phyloP scores from a whole-genome alignment of 1,140 invertebrate genomes.

The Brachionus plicatilis region DNA sequence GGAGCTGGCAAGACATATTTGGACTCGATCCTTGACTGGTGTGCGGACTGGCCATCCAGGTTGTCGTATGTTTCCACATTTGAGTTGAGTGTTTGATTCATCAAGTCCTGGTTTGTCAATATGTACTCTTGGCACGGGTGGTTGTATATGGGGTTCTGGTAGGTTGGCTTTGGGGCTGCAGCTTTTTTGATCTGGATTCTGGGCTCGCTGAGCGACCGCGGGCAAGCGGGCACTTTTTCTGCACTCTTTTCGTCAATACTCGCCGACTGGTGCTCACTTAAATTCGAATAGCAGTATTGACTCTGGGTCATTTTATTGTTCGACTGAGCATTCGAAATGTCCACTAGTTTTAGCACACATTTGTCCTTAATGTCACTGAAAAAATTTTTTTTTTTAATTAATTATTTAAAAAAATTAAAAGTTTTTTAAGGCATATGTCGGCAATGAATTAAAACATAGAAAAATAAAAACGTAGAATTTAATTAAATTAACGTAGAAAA shows the following conservation, averaged over 20 bases:
- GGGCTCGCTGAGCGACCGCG: background rate
- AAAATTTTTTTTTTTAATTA: background rate
- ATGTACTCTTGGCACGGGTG: background rate
- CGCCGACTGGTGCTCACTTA: background rate
- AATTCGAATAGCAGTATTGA: constrained; percentile 9
- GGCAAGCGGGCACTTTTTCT: background rate
- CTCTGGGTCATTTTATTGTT: background rate
- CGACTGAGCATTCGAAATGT: constrained; percentile 45
- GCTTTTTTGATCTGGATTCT: background rate
- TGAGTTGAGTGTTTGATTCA: background rate
- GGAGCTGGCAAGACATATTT: background rate
- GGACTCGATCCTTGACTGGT: constrained; percentile 13
- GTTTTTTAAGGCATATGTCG: too few species aligned
- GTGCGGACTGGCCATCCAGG: background rate
- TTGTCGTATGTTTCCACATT: constrained; percentile 20
- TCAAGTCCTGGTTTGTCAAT: constrained; percentile 11
- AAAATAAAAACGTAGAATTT: too few species aligned
- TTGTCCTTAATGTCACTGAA: constrained; percentile 49
- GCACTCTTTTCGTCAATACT: background rate
- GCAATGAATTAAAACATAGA: too few species aligned
- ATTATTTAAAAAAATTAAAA: background rate
- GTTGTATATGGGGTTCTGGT: constrained; percentile 20
- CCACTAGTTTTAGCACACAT: constrained; percentile 49
- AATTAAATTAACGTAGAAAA: too few species aligned
- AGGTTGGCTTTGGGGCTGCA: background rate